Evolutionary conservation across 2,797 vertebrate genomes (phyloP).

Genomic region (Pangasius mekongensis): DNA sequence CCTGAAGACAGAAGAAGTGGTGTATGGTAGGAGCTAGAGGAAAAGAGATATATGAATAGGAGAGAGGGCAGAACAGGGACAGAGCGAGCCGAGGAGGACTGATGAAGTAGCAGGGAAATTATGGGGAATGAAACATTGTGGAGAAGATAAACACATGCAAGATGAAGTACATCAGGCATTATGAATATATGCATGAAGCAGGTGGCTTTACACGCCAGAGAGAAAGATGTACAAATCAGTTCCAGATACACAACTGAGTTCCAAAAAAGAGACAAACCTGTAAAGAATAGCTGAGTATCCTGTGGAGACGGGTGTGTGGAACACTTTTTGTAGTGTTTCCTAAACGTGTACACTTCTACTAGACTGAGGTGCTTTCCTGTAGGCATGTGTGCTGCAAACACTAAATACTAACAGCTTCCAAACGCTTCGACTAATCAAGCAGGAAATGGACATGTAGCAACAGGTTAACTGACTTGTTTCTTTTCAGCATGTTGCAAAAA

Average conservation of each 20-base stretch:
- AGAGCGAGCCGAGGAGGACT: neutral
- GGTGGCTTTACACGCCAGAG: constrained; percentile 33
- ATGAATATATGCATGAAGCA: constrained; percentile 42
- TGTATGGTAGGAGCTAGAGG: constrained; percentile 9
- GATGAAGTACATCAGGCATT: constrained; percentile 21
- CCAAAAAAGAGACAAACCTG: constrained; percentile 21
- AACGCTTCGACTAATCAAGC: neutral
- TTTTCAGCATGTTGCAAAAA: neutral
- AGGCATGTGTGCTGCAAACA: neutral
- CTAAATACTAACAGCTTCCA: constrained; percentile 3
- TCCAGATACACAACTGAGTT: constrained; percentile 19
- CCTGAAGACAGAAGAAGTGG: constrained; percentile 13
- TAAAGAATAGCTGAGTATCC: constrained; percentile 20
- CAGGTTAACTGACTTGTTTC: neutral
- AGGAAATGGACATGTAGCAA: constrained; percentile 8
- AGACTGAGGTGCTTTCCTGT: neutral
- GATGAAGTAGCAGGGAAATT: constrained; percentile 15
- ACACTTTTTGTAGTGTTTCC: neutral
- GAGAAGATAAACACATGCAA: constrained; percentile 27
- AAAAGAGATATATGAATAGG: neutral
- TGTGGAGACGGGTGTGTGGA: neutral
- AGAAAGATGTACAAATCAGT: constrained; percentile 36
- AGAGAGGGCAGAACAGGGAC: neutral
- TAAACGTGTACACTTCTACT: neutral
- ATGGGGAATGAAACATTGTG: constrained; percentile 10